Conservation (phyloP, 2,888 invertebrate species). For the Lycia hirtaria region DNA sequence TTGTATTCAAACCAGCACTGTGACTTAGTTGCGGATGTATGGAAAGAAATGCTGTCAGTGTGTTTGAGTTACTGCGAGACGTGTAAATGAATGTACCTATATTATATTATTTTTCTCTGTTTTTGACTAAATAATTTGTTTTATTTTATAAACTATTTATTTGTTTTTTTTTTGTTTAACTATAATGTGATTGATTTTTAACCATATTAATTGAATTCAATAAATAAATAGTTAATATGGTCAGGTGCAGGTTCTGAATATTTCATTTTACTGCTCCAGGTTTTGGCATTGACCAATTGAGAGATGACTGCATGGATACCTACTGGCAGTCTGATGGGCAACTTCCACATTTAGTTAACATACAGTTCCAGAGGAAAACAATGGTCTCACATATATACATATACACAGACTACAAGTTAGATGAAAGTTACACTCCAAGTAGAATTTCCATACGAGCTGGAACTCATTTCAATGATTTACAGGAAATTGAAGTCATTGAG, state of each 20-base stretch:
- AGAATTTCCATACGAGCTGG: slow-evolving; percentile 97
- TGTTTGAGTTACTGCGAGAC: too few relatives aligned
- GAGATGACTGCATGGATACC: slow-evolving; percentile 98
- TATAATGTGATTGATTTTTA: not conserved
- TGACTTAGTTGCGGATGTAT: too few relatives aligned
- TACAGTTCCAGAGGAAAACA: slow-evolving; percentile 97
- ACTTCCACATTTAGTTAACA: slow-evolving; percentile 98
- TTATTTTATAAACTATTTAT: too few relatives aligned
- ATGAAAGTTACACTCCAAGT: slow-evolving; percentile 99
- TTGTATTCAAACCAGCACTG: too few relatives aligned
- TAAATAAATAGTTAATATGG: too few relatives aligned
- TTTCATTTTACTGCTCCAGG: slow-evolving; percentile 82
- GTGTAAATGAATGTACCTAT: too few relatives aligned
- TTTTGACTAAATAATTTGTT: too few relatives aligned
- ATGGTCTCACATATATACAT: slow-evolving; percentile 98
- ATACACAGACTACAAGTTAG: slow-evolving; percentile 98
- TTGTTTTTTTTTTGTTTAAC: not conserved
- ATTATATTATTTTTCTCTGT: too few relatives aligned
- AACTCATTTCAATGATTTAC: slow-evolving; percentile 98
- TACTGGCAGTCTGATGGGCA: slow-evolving; percentile 99
- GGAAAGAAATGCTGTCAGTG: too few relatives aligned
- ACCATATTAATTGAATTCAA: too few relatives aligned
- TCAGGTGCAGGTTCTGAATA: too few relatives aligned
- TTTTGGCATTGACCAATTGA: slow-evolving; percentile 98
- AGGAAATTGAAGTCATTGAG: slow-evolving; percentile 97